Evolutionary conservation across 2,888 invertebrate species (phyloP).

Genomic region (Coelinius sp.): DNA sequence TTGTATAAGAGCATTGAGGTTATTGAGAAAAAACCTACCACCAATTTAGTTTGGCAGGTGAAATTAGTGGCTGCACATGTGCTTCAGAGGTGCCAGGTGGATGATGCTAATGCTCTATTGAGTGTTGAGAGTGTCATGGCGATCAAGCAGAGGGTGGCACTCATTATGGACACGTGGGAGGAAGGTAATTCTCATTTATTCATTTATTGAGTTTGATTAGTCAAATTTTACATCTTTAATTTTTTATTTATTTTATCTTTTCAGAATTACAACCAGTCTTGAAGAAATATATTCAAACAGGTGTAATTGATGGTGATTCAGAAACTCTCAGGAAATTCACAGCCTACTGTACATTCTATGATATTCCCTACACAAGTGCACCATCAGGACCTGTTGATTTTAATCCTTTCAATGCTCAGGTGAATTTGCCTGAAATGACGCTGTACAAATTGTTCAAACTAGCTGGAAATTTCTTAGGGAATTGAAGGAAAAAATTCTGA

Average conservation of each 20-base stretch:
- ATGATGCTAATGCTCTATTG: constrained; percentile 71
- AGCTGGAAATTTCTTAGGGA: neutral
- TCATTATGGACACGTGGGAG: constrained; percentile 75
- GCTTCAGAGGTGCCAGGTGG: constrained; percentile 67
- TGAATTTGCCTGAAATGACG: neutral
- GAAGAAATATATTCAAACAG: constrained; percentile 72
- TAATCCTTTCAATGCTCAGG: constrained; percentile 2
- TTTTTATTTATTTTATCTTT: constrained; percentile 10
- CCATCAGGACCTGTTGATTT: constrained; percentile 54
- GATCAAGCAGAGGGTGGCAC: constrained; percentile 74
- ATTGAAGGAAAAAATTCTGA: neutral
- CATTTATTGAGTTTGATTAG: constrained; percentile 17
- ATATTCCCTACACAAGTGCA: constrained; percentile 70
- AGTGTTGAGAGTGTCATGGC: constrained; percentile 77
- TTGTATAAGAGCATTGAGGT: constrained; percentile 74
- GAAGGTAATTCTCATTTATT: constrained; percentile 57
- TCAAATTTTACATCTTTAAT: neutral
- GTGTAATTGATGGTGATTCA: constrained; percentile 68
- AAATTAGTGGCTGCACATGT: constrained; percentile 78
- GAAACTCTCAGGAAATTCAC: constrained; percentile 71
- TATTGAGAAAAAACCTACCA: constrained; percentile 73
- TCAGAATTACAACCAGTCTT: constrained; percentile 71
- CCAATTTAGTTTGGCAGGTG: constrained; percentile 82
- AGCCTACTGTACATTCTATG: constrained; percentile 75
- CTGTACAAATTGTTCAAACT: constrained; percentile 18